These are phyloP conservation scores for Euclidia mi DNA, from an alignment of 2,888 invertebrate species.

Conservation along the genomic window DNA sequence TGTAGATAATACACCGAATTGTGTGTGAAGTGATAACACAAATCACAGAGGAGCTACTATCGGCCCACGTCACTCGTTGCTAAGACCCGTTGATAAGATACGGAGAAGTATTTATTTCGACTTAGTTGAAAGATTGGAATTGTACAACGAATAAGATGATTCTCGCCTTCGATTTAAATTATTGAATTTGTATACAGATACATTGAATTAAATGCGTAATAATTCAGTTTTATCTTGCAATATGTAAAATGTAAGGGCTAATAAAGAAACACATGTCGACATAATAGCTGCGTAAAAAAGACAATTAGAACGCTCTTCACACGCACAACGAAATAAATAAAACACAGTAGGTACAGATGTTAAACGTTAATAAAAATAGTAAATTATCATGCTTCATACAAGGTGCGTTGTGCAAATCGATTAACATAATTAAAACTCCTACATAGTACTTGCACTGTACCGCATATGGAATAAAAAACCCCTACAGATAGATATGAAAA, in stretches of 20 bases:
- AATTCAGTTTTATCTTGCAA: too few relatives aligned
- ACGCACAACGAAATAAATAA: slow-evolving; percentile 15
- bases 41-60: slow-evolving; percentile 65
- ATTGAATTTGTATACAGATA: not conserved
- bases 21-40: slow-evolving; percentile 58
- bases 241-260: not conserved
- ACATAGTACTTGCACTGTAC: slow-evolving; percentile 17
- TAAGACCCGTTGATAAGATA: slow-evolving; percentile 75
- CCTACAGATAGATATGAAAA: not conserved
- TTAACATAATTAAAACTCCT: slow-evolving; percentile 23
- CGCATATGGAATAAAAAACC: slow-evolving; percentile 4
- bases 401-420: slow-evolving; percentile 33
- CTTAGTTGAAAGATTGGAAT: slow-evolving; percentile 54
- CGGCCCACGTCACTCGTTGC: slow-evolving; percentile 66
- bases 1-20: slow-evolving; percentile 51
- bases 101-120: slow-evolving; percentile 57
- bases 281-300: slow-evolving; percentile 2
- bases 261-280: slow-evolving; percentile 11
- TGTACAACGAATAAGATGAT: slow-evolving; percentile 19
- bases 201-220: not conserved
- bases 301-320: slow-evolving; percentile 12
- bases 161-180: slow-evolving; percentile 3
- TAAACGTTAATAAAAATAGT: slow-evolving; percentile 19
- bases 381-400: slow-evolving; percentile 15
- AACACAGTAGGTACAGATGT: slow-evolving; percentile 9